These are phyloP conservation scores for Drosophila equinoxialis DNA, from an alignment of 1,140 invertebrate genomes.

Conservation along the genomic window DNA sequence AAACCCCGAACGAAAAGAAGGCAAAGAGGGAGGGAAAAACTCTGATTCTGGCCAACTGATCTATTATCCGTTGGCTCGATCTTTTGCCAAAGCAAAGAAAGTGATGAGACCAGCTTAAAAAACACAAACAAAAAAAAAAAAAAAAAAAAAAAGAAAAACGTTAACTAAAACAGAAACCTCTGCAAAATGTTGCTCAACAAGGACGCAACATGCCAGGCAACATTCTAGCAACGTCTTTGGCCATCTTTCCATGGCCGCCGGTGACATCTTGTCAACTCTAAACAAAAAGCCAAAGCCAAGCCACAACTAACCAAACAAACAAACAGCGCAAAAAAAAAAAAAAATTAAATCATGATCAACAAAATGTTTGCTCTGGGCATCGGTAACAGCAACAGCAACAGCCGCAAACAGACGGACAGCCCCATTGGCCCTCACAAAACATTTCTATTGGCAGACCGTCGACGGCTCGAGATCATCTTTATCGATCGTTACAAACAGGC, in stretches of 20 bases:
- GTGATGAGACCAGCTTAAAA: constrained; percentile 48
- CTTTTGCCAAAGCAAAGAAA: constrained; percentile 56
- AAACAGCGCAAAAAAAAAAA: constrained; percentile 2
- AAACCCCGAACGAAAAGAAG: constrained; percentile 20
- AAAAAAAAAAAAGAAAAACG: constrained; percentile 3
- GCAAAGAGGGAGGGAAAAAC: constrained; percentile 11
- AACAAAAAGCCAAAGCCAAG: constrained; percentile 10
- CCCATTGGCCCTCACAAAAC: constrained; percentile 42
- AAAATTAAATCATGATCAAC: constrained; percentile 75
- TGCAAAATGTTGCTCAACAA: constrained; percentile 72
- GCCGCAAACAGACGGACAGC: not conserved
- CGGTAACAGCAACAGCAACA: not conserved
- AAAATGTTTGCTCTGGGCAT: constrained; percentile 55
- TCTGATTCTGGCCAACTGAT: constrained; percentile 34
- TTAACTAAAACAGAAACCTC: constrained; percentile 11
- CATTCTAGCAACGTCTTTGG: constrained; percentile 59
- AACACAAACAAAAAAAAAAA: constrained; percentile 3
- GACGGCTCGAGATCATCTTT: constrained; percentile 66
- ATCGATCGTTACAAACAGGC: constrained; percentile 69
- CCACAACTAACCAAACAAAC: not conserved
- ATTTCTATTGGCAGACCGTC: constrained; percentile 64
- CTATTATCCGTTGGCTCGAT: constrained; percentile 48
- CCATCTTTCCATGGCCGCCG: constrained; percentile 59
- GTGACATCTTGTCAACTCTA: constrained; percentile 78
- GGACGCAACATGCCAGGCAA: constrained; percentile 73